Conservation (phyloP, 2,113 vertebrate genomes). For the Prinia subflava region DNA sequence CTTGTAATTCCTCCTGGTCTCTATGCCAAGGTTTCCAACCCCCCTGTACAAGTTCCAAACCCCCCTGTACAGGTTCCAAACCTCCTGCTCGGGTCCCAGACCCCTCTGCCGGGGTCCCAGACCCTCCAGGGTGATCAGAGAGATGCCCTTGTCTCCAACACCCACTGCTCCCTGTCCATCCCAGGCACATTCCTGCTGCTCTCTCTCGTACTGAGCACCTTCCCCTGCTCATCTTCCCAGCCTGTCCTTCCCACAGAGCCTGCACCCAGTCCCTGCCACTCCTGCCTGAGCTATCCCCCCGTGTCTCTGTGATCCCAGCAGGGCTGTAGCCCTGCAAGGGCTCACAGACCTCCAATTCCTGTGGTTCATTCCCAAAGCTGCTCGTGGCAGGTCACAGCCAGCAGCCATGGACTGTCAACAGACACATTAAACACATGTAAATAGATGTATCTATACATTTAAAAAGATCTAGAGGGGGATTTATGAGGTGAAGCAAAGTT, state of each 20-base stretch:
- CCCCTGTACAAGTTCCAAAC: no score
- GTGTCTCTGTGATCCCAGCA: fast-evolving
- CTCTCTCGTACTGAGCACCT: fast-evolving
- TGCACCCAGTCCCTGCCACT: background rate
- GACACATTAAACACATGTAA: no score
- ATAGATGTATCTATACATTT: no score
- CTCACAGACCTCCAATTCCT: background rate
- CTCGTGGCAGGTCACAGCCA: fast-evolving
- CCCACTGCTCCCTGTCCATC: background rate
- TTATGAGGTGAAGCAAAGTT: background rate
- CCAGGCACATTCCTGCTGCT: background rate
- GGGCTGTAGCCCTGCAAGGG: background rate
- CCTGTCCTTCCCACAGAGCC: background rate
- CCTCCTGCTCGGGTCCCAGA: no score
- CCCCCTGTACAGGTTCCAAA: no score
- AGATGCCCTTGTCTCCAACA: no score
- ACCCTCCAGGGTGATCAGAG: no score
- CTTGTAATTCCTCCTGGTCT: no score
- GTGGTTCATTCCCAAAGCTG: fast-evolving
- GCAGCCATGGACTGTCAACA: background rate
- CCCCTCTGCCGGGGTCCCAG: no score
- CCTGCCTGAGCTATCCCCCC: background rate
- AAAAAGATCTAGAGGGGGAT: background rate
- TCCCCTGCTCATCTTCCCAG: background rate
- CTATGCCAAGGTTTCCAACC: no score